These are phyloP conservation scores for Pammene fasciana DNA, from an alignment of 2,888 invertebrate genomes.

Conservation along the genomic window DNA sequence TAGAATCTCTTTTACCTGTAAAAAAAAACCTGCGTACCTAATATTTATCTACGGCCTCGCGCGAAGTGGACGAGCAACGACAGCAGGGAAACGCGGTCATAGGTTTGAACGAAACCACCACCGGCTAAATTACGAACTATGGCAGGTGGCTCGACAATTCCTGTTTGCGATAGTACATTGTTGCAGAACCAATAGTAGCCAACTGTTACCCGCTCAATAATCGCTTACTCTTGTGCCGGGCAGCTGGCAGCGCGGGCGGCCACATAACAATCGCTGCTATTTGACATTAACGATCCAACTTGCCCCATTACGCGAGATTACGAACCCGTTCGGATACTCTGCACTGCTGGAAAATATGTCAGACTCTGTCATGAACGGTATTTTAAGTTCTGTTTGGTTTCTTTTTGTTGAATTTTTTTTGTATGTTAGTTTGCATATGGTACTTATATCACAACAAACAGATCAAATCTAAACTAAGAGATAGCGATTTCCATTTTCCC, in stretches of 20 bases:
- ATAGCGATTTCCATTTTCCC: neutral
- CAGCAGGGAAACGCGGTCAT: no score
- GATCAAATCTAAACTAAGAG: no score
- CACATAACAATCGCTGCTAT: slow-evolving; percentile 57
- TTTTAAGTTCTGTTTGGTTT: slow-evolving; percentile 1
- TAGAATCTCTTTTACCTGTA: no score
- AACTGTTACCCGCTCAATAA: neutral
- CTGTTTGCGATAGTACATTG: no score
- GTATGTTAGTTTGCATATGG: neutral
- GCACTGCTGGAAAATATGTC: slow-evolving; percentile 30
- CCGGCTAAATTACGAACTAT: no score
- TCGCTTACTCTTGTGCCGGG: slow-evolving; percentile 12
- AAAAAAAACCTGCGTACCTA: no score
- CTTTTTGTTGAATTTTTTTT: neutral
- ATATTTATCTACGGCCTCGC: no score
- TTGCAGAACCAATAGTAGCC: neutral
- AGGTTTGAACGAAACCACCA: no score
- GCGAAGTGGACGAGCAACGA: no score
- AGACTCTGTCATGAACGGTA: slow-evolving; percentile 16
- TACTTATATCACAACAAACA: neutral
- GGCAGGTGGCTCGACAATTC: no score
- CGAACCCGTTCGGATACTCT: slow-evolving; percentile 42
- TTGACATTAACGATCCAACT: slow-evolving; percentile 72
- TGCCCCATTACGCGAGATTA: slow-evolving; percentile 69
- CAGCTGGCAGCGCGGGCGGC: slow-evolving; percentile 14